Base-by-base conservation (phyloP, 1,140 invertebrate species). In the Penaeus chinensis region DNA sequence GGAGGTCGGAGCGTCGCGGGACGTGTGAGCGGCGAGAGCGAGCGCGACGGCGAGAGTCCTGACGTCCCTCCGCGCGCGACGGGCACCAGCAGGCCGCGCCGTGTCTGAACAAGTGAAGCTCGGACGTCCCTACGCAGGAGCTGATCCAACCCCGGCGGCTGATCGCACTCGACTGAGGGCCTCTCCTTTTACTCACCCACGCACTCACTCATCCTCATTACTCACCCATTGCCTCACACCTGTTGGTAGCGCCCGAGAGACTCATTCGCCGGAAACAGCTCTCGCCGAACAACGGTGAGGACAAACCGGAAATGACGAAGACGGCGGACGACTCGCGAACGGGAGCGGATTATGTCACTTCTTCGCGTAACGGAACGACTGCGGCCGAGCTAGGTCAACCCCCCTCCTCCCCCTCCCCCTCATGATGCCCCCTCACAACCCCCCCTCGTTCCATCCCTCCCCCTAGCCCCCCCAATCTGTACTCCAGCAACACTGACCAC, bases 161-260 rank as follows among this genome's bases (percentile, higher is more conserved):
- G 27, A 74, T 37, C 27, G n/a, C 71, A 74, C 42, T 32, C 24
- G 54, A 87, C 85, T 87, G 85, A 87, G 79, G 19, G 60, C 79
- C 61, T 74, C 54, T 32, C 63, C 80, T 77, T 19, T 74, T 74
- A 82, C 85, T 82, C 79, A 87, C 85, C 24, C 85, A 76, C 85
- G 54, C 85, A 82, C 85, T 71, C 85, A 87, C 85, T 87, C 85
- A 87, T 87, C 80, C 85, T 82, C 62, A 87, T 87, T 87, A 87
- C 85, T 87, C 85, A 87, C 80, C 80, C 80, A 87, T 82, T 87
- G 85, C 79, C 85, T 87, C 85, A 87, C 69, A 87, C 85, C 85
- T 87, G 85, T 82, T 32, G 74, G 32, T n/a, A 77, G 32, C 27
- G 74, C 27, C 20, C 27, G 74, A 37, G 74, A 27, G 85, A 82